Evolutionary conservation across 2,113 vertebrate species (phyloP).

Genomic region (Takifugu flavidus): DNA sequence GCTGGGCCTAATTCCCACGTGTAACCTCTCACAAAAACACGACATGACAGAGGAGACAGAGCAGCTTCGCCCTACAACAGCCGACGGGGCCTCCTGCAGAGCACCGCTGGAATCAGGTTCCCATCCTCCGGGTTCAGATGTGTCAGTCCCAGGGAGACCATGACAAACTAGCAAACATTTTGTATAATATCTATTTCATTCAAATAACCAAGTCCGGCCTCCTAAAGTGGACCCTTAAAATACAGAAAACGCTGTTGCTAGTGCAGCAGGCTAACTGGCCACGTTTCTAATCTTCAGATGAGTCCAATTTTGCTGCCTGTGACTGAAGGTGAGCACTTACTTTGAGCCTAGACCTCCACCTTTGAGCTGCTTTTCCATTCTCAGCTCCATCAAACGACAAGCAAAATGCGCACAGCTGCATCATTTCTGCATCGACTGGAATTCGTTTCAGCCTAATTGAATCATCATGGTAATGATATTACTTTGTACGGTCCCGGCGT

Average conservation of each 20-base stretch:
- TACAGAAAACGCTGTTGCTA: no score
- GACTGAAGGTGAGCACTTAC: background rate
- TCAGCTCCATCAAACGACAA: no score
- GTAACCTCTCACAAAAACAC: slow-evolving; percentile 67
- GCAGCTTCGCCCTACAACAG: slow-evolving; percentile 56
- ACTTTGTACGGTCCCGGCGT: slow-evolving; percentile 6
- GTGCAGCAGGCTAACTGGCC: no score
- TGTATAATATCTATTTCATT: no score
- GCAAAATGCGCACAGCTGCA: background rate
- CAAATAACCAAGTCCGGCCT: no score
- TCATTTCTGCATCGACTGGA: slow-evolving; percentile 25
- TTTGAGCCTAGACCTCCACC: no score
- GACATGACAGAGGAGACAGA: slow-evolving; percentile 58
- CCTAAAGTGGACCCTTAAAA: no score
- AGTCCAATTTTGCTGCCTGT: background rate
- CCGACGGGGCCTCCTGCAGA: slow-evolving; percentile 59
- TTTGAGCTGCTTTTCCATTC: no score
- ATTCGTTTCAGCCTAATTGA: slow-evolving; percentile 28
- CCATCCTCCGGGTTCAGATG: slow-evolving; percentile 33
- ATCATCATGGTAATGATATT: slow-evolving; percentile 28
- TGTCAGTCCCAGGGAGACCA: slow-evolving; percentile 30
- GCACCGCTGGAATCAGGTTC: slow-evolving; percentile 56
- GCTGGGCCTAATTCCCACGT: slow-evolving; percentile 54
- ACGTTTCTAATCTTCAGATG: background rate
- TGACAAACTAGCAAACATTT: slow-evolving; percentile 30